Percentiles rank a stretch among this genome's conserved stretches.
These are phyloP conservation scores for Heliothis subflexa DNA, from an alignment of 1,140 invertebrate genomes.

Conservation along the genomic window DNA sequence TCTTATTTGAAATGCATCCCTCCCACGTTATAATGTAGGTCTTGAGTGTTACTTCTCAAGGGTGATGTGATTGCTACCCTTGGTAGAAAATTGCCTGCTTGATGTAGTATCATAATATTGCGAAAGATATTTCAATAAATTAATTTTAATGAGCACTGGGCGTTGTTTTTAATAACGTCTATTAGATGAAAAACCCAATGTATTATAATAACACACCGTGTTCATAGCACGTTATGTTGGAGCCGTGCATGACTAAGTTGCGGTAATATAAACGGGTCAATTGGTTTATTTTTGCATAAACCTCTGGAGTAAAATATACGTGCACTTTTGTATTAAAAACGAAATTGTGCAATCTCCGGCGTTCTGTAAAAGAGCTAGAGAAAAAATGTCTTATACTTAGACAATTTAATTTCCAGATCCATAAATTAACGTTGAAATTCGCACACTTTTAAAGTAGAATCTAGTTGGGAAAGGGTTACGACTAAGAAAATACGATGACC, in stretches of 20 bases:
- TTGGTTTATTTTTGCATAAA: constrained; percentile 27
- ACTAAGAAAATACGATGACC: too few species aligned
- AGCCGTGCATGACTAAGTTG: constrained; percentile 29
- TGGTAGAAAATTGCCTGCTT: background rate
- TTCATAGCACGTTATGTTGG: background rate
- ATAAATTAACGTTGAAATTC: too few species aligned
- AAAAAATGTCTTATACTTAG: too few species aligned
- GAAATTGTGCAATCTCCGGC: too few species aligned
- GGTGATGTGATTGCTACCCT: background rate
- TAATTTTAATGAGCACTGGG: background rate
- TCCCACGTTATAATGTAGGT: background rate
- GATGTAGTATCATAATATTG: background rate
- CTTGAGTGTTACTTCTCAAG: background rate
- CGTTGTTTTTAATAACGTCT: background rate
- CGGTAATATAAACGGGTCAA: constrained; percentile 28
- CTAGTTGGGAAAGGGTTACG: too few species aligned
- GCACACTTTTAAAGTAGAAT: too few species aligned
- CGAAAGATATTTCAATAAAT: constrained; percentile 4
- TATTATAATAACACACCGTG: constrained; percentile 4
- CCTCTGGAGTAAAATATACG: background rate
- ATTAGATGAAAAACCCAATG: background rate
- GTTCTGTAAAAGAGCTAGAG: too few species aligned
- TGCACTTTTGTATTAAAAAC: background rate
- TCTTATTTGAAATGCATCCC: constrained; percentile 22
- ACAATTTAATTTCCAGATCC: too few species aligned